These are phyloP conservation scores for Hystrix brachyura DNA, from an alignment of 2,113 vertebrate genomes.

Conservation along the genomic window DNA sequence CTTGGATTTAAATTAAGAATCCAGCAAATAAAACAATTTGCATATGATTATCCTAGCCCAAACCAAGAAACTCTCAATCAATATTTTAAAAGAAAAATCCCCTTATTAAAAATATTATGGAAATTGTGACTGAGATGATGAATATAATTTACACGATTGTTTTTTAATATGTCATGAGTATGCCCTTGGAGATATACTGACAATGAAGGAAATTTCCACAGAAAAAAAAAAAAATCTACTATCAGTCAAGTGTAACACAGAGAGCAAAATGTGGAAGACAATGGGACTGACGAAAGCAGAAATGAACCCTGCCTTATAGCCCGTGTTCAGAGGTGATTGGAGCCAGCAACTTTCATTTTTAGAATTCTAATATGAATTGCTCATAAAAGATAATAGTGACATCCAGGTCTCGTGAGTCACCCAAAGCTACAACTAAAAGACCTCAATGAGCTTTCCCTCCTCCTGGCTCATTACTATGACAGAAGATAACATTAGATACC, in stretches of 20 bases:
- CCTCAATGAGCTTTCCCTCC: background rate
- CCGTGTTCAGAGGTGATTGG: background rate
- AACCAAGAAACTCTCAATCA: slow-evolving; percentile 56
- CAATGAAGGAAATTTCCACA: slow-evolving; percentile 61
- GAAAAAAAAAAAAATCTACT: background rate
- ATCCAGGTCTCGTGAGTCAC: background rate
- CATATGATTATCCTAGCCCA: slow-evolving; percentile 36
- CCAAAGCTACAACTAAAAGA: background rate
- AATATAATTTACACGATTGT: slow-evolving; percentile 73
- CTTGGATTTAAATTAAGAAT: slow-evolving; percentile 39
- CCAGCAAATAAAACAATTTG: slow-evolving; percentile 65
- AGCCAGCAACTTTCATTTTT: slow-evolving; percentile 1
- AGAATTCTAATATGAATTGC: slow-evolving; percentile 39
- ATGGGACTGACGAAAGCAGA: slow-evolving; percentile 8
- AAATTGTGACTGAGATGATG: slow-evolving; percentile 45
- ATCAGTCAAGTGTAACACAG: slow-evolving; percentile 30
- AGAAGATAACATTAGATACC: background rate
- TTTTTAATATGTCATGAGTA: slow-evolving; percentile 74
- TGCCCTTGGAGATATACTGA: slow-evolving; percentile 52
- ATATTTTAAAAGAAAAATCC: slow-evolving; percentile 55
- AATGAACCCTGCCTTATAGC: background rate
- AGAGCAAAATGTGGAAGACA: background rate
- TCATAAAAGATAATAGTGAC: slow-evolving; percentile 35
- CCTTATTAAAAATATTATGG: slow-evolving; percentile 61
- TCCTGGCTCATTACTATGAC: background rate